These are phyloP conservation scores for Hydrotaea cyrtoneurina DNA, from an alignment of 2,888 invertebrate species.

Conservation along the genomic window DNA sequence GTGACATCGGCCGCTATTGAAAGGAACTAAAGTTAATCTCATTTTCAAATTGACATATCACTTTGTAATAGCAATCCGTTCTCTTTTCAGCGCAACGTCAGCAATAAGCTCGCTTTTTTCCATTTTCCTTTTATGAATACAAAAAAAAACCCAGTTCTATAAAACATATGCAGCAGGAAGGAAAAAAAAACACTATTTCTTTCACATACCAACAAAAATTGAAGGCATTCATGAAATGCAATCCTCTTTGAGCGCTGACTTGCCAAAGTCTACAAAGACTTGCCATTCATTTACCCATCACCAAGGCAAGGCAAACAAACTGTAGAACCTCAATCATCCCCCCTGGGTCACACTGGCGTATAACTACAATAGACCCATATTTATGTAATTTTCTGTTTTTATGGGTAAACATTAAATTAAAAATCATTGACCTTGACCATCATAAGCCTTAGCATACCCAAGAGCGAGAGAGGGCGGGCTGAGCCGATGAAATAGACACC, in stretches of 20 bases:
- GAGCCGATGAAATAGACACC: background rate
- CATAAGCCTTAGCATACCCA: background rate
- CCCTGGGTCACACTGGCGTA: too few species aligned
- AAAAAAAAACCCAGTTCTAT: too few species aligned
- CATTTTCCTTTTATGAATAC: too few species aligned
- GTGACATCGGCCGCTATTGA: too few species aligned
- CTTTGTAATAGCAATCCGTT: background rate
- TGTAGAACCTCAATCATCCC: background rate
- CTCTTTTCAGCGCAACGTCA: background rate
- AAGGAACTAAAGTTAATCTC: background rate
- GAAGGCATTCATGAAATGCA: background rate
- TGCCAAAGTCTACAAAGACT: background rate
- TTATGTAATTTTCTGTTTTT: background rate
- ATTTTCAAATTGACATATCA: background rate
- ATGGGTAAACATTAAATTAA: conserved; percentile 47
- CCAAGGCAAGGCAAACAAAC: background rate
- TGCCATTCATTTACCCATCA: background rate
- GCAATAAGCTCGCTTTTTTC: background rate
- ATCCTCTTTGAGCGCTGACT: background rate
- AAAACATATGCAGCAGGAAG: too few species aligned
- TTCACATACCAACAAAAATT: background rate
- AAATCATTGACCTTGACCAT: conserved; percentile 53
- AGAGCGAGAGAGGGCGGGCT: background rate
- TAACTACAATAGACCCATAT: background rate
- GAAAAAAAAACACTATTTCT: background rate